Evolutionary conservation across 2,113 vertebrate species (phyloP), one percentile per base, ranked within the genome.

Genomic region (Chascanopsetta lugubris): DNA sequence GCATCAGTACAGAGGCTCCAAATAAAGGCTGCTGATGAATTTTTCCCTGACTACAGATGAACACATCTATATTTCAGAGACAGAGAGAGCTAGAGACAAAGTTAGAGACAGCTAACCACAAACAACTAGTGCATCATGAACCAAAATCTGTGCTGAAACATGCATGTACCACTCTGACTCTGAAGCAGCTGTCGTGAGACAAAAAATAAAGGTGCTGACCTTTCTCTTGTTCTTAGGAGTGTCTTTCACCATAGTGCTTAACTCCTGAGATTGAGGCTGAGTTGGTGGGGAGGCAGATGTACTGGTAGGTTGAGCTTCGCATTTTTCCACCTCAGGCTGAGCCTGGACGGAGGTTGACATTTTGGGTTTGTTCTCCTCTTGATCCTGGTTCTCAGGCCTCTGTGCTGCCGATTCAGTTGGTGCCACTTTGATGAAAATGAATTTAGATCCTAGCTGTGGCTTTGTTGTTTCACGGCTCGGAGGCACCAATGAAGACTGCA

Each of bases 151-250:
- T 27, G 5, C 8, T 43, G 1, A 32, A 69, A 61, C 43, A 56
- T 46, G 27, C n/a, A 36, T 18, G 18, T 27, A 25, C 4, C 27
- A 53, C 27, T 40, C 18, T 34, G 9, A 48, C 6, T 38, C 1
- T 15, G 7, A 7, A 17, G 40, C 25, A 43, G 15, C 22, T 66
- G 7, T n/a, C n/a, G 5, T 12, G 7, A 3, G 42, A 22, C 5
- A 22, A 50, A 32, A 34, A 13, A 32, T 26, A 8, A 25, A 55
- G 8, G n/a, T n/a, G 70, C 72, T 10, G 21, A 90, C 89, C 89
- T 90, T 87, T 65, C 58, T 36, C 61, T 82, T 84, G 56, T 30
- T 68, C 58, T 73, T 80, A 0, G 32, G 21, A 17, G 15, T 2
- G 1, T 68, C 51, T 25, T 8, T 48, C 45, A 63, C 62, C 0